Conservation (phyloP, 2,113 vertebrate genomes). For the Callaeas wilsoni region DNA sequence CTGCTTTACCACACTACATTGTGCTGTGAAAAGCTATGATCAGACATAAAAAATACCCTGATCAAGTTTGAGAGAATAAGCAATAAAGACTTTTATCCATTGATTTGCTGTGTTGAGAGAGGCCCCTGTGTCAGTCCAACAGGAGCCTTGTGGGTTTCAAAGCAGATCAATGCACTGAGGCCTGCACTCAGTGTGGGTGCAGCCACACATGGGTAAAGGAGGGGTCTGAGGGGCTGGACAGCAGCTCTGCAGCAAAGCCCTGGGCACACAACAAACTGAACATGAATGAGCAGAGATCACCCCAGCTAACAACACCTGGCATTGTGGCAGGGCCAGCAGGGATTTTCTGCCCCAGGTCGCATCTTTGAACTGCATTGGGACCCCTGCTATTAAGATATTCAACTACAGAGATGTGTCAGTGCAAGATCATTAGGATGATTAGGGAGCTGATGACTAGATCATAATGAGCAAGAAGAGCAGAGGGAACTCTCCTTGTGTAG, state of each 20-base stretch:
- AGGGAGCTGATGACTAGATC: neutral
- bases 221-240: neutral
- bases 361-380: neutral
- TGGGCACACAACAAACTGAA: neutral
- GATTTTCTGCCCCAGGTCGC: neutral
- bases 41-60: rapidly evolving
- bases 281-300: neutral
- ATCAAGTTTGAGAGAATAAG: neutral
- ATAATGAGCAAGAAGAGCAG: neutral
- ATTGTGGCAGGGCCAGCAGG: rapidly evolving
- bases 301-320: rapidly evolving
- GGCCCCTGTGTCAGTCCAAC: neutral
- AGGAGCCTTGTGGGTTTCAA: neutral
- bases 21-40: neutral
- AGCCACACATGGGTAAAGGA: neutral
- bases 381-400: neutral
- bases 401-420: neutral
- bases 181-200: neutral
- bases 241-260: neutral
- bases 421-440: neutral
- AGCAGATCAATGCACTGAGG: neutral
- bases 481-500: neutral
- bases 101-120: neutral
- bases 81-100: neutral
- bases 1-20: neutral